Evolutionary conservation across 2,888 invertebrate genomes (phyloP), one percentile per base, ranked within the genome.

Genomic region (Tiliacea aurago): DNA sequence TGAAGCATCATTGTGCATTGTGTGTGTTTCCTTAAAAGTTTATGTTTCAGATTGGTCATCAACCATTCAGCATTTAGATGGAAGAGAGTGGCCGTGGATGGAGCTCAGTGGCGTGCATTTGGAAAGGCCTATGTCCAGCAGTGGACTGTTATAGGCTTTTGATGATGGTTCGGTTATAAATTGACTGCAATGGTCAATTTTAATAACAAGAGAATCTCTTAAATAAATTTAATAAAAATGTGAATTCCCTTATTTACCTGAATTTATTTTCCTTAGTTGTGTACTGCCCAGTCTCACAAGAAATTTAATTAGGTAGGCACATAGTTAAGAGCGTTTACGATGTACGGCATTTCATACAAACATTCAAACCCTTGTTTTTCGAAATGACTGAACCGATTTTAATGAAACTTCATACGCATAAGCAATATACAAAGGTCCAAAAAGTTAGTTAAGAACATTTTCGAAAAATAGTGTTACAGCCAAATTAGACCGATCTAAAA

Each of bases 1-100:
- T 1, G 20, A 13, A 28, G 15, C 10, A 47, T 47, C 15, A 10
- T 47, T 33, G 10, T 37, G 20, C 13, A 0, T 23, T 9, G 47
- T 49, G 20, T 62, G 13, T 53, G 10, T 73, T 33, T 43, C 5
- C 20, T 37, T 33, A 51, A 43, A 45, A 51, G 6, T 63, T 45
- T 68, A 18, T 64, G 59, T 78, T 77, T 33, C 78, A 77, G 77
- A 55, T 65, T 20, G 41, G 23, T 53, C 0, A 33, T 23, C 47
- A 56, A 59, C 13, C 18, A 43, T n/a, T 45, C 13, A 66, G 0
- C 15, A 59, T 33, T 41, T 10, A 18, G 6, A 28, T 55, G 13
- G 7, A 18, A 13, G 18, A 7, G 1, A 37, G 28, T 45, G 4
- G n/a, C 58, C 5, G 13, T 28, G n/a, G 13, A 45, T 51, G 7